A percentile compares a stretch with the other conserved stretches of the same genome.
These are phyloP conservation scores for Cephalopachus bancanus DNA, from an alignment of 2,797 vertebrate species.

Conservation along the genomic window DNA sequence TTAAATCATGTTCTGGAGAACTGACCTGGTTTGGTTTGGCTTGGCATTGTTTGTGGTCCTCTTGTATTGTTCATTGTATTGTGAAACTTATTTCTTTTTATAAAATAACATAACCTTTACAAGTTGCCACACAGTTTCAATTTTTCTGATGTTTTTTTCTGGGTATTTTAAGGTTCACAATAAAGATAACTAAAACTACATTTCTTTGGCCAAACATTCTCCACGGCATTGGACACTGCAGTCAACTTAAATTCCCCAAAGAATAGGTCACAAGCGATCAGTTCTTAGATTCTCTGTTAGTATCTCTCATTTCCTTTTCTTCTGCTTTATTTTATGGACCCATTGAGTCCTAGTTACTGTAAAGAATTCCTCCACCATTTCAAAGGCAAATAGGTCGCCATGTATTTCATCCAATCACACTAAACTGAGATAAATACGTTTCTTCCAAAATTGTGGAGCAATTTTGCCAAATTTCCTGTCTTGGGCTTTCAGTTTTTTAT, in stretches of 20 bases:
- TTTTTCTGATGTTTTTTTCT: slow-evolving; percentile 6
- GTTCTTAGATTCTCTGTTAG: neutral
- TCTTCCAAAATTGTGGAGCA: neutral
- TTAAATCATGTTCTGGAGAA: neutral
- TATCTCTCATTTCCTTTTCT: neutral
- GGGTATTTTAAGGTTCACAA: neutral
- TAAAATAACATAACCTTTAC: slow-evolving; percentile 5
- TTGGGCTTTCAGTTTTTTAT: neutral
- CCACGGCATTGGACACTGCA: neutral
- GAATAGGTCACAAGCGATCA: neutral
- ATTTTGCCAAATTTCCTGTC: neutral
- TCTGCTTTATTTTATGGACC: neutral
- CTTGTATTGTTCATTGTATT: too few relatives aligned
- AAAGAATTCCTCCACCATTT: slow-evolving; percentile 8
- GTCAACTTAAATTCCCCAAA: slow-evolving; percentile 13
- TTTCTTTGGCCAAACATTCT: neutral
- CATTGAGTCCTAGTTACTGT: neutral
- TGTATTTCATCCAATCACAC: neutral
- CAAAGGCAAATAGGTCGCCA: neutral
- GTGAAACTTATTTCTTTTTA: neutral
- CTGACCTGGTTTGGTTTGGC: neutral
- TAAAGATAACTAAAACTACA: neutral
- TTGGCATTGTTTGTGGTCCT: too few relatives aligned
- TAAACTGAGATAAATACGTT: neutral
- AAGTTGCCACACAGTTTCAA: slow-evolving; percentile 1